Base-by-base conservation (phyloP, 92 coral and sea anemone genomes). In the Epizoanthus rinbou region DNA sequence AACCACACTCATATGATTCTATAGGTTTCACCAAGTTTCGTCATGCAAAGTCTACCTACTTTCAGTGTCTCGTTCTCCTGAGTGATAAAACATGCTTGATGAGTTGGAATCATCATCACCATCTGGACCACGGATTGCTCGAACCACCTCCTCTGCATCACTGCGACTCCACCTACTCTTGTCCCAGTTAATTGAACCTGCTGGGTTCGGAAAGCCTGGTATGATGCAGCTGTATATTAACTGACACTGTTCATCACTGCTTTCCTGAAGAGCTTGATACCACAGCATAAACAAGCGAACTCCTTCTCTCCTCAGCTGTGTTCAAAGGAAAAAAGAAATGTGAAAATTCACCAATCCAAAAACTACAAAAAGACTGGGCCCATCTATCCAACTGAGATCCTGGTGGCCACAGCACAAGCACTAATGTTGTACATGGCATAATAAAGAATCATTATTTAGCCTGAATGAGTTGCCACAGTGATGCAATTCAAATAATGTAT, bases 201-300 rank as follows among this genome's bases (percentile, higher is more conserved):
- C 64, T 13, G 98, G 95, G 69, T 90, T 95, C 1, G 98, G 98
- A 80, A 95, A 95, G 56, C 98, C 98, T 28, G 98, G 98, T 72
- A 95, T 92, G 69, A 95, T 84, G 63, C 98, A 88, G 18, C 94
- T 96, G 79, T 86, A 95, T 84, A 95, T 90, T 66, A 95, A 87
- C 65, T 95, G 98, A 33, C 98, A 93, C 4, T 88, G 81, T 75
- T 93, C 92, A 73, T 95, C 98, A 57, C 93, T 76, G 59, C 89
- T 95, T 53, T 76, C 93, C 76, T 93, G 98, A 24, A 95, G 85
- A 3, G 91, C 87, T 79, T 95, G 98, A 79, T 90, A 92, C 98
- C 98, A 95, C 72, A 95, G 86, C 88, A 95, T 92, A 50, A 95
- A 92, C 70, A 95, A 84, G 28, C 98, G 92, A 28, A 91, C 92